Percentiles rank a stretch among this genome's conserved stretches.
phyloP scores from a whole-genome alignment of 1,140 invertebrate species.

The Brachionus calyciflorus region DNA sequence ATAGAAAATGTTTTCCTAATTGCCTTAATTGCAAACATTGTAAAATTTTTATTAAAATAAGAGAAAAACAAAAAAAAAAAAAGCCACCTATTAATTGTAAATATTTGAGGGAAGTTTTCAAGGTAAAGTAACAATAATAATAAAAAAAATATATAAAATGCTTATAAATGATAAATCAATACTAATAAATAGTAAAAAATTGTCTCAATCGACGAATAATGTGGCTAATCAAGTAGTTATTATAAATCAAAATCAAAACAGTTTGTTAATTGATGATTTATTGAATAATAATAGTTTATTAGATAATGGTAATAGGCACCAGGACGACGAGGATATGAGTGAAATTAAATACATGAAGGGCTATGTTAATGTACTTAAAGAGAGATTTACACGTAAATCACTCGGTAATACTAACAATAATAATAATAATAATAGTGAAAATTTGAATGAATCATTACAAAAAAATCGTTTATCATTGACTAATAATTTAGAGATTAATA shows the following conservation, averaged over 20 bases:
- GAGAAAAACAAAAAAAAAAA: not conserved
- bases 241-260: slow-evolving; percentile 8
- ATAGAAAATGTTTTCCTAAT: not conserved
- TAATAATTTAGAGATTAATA: not conserved
- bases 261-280: slow-evolving; percentile 37
- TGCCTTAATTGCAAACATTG: slow-evolving; percentile 21
- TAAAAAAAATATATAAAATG: not conserved
- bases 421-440: too few relatives aligned
- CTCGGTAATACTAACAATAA: too few relatives aligned
- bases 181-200: slow-evolving; percentile 41
- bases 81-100: slow-evolving; percentile 10
- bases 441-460: not conserved
- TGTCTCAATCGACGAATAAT: slow-evolving; percentile 26
- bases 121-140: too few relatives aligned
- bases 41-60: not conserved
- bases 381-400: slow-evolving; percentile 39
- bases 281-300: slow-evolving; percentile 28
- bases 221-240: slow-evolving; percentile 39
- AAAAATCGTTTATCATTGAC: not conserved
- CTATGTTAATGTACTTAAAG: slow-evolving; percentile 39
- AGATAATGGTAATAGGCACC: slow-evolving; percentile 20
- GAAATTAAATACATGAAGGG: slow-evolving; percentile 46
- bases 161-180: slow-evolving; percentile 38
- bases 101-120: too few relatives aligned
- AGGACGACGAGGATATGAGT: slow-evolving; percentile 11